Conservation (phyloP, 1,140 invertebrate genomes). For the Neodiprion lecontei region DNA sequence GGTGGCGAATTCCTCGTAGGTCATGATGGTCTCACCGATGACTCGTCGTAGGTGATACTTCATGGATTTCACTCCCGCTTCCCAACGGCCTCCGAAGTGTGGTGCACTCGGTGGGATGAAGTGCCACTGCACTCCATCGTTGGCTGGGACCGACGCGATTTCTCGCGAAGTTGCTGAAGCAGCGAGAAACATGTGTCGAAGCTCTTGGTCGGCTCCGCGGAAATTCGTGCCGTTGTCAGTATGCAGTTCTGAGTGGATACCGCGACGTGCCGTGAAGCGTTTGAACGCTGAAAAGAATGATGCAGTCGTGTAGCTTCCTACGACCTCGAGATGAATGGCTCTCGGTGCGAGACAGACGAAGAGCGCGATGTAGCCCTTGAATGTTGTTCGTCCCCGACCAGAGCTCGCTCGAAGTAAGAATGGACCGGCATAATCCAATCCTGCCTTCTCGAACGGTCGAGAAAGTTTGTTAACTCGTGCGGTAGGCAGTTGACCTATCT, state of each 20-base stretch:
- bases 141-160: neutral
- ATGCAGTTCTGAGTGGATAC: constrained; percentile 18
- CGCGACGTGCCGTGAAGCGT: constrained; percentile 32
- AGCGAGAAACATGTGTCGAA: constrained; percentile 24
- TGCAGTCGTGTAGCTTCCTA: constrained; percentile 29
- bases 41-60: constrained; percentile 35
- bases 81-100: constrained; percentile 51
- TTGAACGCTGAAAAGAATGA: constrained; percentile 33
- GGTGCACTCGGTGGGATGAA: constrained; percentile 44
- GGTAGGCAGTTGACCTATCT: constrained; percentile 33
- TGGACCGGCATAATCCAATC: constrained; percentile 51
- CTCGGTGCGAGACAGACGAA: constrained; percentile 38
- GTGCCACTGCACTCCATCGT: neutral
- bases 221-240: constrained; percentile 50
- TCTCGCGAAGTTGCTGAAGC: neutral
- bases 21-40: constrained; percentile 8
- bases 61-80: constrained; percentile 39
- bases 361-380: constrained; percentile 33
- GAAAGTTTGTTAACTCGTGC: constrained; percentile 22
- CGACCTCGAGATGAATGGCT: constrained; percentile 42
- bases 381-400: constrained; percentile 24
- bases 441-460: constrained; percentile 37
- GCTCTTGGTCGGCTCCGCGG: constrained; percentile 34
- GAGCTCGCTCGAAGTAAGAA: constrained; percentile 21
- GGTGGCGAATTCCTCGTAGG: constrained; percentile 31